Evolutionary conservation across 2,888 invertebrate species (phyloP), one percentile per base, ranked within the genome.

Genomic region (Calephelis perditalis): DNA sequence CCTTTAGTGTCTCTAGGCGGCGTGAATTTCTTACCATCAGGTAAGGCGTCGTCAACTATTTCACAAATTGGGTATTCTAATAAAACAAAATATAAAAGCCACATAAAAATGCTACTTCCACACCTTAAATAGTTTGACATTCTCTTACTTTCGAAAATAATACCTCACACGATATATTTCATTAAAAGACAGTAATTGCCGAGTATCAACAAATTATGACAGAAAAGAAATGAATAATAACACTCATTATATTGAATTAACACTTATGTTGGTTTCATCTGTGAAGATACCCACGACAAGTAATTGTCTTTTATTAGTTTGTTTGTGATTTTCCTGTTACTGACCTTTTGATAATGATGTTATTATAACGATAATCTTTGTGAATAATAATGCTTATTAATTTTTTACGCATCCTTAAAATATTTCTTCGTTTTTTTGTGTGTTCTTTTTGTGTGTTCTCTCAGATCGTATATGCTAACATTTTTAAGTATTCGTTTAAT

Each of bases 151-250:
- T 52, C 49, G 15, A 52, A 52, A 52, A 26, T 26, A 26, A 15
- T 26, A 52, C 26, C 49, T 52, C 15, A 52, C 12, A 52, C 49
- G 49, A 52, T 35, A 52, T 6, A 35, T 52, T 52, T 35, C 49
- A 52, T 52, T 10, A 9, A 52, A 26, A 52, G 49, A 52, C 49
- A 52, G 49, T 52, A 52, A 52, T 35, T 52, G 49, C 35, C 9
- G 49, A 52, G 49, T 52, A 52, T 52, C 35, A 52, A 52, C 49
- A 52, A 52, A 52, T 52, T 52, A 26, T 52, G 49, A 52, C 11
- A 35, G 35, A 52, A 52, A 35, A 40, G 40, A 35, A 52, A n/a
- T 46, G 7, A 49, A 10, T 52, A 52, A 52, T 52, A 26, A 8
- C 49, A 52, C 49, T 52, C 9, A 52, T 52, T 52, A 49, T 26